A percentile compares a stretch with the other conserved stretches of the same genome.
Evolutionary conservation across 2,113 vertebrate genomes (phyloP).

Genomic region (Syngnathus floridae): DNA sequence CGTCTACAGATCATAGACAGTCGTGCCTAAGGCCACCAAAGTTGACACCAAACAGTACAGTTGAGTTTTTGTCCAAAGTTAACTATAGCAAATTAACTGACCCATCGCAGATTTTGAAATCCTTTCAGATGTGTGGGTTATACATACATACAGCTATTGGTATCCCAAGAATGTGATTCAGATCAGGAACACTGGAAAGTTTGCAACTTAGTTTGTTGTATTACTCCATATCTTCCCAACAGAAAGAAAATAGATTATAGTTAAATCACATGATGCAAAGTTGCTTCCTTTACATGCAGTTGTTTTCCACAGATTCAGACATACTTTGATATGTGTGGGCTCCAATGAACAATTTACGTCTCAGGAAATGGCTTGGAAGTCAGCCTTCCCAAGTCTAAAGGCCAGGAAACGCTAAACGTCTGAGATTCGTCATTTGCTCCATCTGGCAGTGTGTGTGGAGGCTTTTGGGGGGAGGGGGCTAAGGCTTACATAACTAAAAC

Average conservation of each 20-base stretch:
- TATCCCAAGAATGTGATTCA: background rate
- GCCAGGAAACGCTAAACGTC: constrained; percentile 49
- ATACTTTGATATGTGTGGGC: constrained; percentile 24
- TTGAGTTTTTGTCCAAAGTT: background rate
- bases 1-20: background rate
- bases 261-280: background rate
- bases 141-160: background rate
- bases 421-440: constrained; percentile 62
- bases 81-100: background rate
- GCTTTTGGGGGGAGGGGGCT: constrained; percentile 34
- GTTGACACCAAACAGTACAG: background rate
- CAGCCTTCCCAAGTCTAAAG: constrained; percentile 13
- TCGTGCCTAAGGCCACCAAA: background rate
- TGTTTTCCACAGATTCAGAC: constrained; percentile 31
- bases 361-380: constrained; percentile 41
- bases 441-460: constrained; percentile 51
- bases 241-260: background rate
- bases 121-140: background rate
- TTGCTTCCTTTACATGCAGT: constrained; percentile 12
- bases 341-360: constrained; percentile 39
- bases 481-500: constrained; percentile 61
- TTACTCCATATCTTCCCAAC: background rate
- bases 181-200: background rate
- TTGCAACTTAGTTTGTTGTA: background rate
- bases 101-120: no score